Evolutionary conservation across 1,140 invertebrate genomes (phyloP).

Genomic region (Zaprionus kolodkinae): DNA sequence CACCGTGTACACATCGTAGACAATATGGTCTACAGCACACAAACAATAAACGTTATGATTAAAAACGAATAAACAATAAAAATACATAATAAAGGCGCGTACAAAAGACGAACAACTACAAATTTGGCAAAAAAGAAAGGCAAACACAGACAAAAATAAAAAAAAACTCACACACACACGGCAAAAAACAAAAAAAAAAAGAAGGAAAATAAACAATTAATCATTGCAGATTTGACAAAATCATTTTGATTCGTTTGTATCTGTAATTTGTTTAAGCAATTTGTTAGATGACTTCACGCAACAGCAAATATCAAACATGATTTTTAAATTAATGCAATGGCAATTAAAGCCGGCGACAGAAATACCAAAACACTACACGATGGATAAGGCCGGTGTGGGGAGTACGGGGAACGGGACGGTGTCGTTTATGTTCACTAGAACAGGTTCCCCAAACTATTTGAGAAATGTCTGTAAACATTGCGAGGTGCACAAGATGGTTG

Average conservation of each 20-base stretch:
- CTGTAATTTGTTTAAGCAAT: slow-evolving; percentile 69
- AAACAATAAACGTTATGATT: slow-evolving; percentile 75
- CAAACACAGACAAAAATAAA: slow-evolving; percentile 12
- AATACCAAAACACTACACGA: slow-evolving; percentile 30
- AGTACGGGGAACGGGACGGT: neutral
- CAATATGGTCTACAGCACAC: slow-evolving; percentile 58
- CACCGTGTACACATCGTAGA: slow-evolving; percentile 5
- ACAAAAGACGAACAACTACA: slow-evolving; percentile 34
- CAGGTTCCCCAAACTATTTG: slow-evolving; percentile 29
- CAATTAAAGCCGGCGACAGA: slow-evolving; percentile 50
- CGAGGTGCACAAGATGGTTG: neutral
- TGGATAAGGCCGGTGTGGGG: neutral
- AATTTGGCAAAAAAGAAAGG: slow-evolving; percentile 35
- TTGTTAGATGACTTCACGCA: slow-evolving; percentile 76
- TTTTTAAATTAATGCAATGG: slow-evolving; percentile 57
- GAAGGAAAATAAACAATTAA: slow-evolving; percentile 56
- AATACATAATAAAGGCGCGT: slow-evolving; percentile 36
- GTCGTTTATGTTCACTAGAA: slow-evolving; percentile 4
- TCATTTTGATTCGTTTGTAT: slow-evolving; percentile 53
- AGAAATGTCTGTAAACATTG: slow-evolving; percentile 12
- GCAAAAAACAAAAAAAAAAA: slow-evolving; percentile 30
- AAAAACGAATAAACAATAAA: slow-evolving; percentile 80
- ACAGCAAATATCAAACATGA: slow-evolving; percentile 58
- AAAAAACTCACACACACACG: slow-evolving; percentile 19
- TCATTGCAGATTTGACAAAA: slow-evolving; percentile 54